Conservation (phyloP, 2,888 invertebrate genomes). For the Caenorhabditis sp. region DNA sequence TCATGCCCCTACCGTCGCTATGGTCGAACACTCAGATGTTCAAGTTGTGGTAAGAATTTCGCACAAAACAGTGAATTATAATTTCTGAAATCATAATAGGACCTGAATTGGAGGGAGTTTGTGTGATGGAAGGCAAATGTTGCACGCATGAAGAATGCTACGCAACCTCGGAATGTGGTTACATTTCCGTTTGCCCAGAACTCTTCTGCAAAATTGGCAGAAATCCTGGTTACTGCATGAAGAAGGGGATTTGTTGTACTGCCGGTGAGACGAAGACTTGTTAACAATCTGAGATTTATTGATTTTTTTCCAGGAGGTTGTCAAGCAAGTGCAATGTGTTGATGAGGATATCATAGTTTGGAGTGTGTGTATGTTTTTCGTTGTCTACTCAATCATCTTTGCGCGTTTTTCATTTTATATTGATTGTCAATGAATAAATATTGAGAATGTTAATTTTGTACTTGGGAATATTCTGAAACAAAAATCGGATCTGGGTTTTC, state of each 20-base stretch:
- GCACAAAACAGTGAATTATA: not conserved
- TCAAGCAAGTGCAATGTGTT: conserved; percentile 40
- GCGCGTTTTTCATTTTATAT: not conserved
- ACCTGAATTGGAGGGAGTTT: conserved; percentile 51
- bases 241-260: conserved; percentile 43
- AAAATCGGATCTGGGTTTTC: too few relatives aligned
- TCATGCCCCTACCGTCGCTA: conserved; percentile 66
- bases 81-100: conserved; percentile 35
- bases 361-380: not conserved
- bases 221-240: conserved; percentile 41
- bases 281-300: not conserved
- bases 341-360: not conserved
- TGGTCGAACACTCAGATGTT: conserved; percentile 53
- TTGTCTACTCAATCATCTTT: not conserved
- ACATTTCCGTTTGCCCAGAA: conserved; percentile 35
- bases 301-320: conserved; percentile 33
- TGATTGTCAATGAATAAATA: not conserved
- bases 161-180: conserved; percentile 36
- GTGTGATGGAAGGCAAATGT: conserved; percentile 51
- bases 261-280: conserved; percentile 16
- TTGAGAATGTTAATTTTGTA: not conserved
- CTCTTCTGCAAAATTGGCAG: conserved; percentile 46
- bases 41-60: conserved; percentile 46
- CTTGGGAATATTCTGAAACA: too few relatives aligned
- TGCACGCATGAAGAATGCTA: conserved; percentile 55